Base-by-base conservation (phyloP, 2,113 vertebrate genomes). In the Perccottus glenii region DNA sequence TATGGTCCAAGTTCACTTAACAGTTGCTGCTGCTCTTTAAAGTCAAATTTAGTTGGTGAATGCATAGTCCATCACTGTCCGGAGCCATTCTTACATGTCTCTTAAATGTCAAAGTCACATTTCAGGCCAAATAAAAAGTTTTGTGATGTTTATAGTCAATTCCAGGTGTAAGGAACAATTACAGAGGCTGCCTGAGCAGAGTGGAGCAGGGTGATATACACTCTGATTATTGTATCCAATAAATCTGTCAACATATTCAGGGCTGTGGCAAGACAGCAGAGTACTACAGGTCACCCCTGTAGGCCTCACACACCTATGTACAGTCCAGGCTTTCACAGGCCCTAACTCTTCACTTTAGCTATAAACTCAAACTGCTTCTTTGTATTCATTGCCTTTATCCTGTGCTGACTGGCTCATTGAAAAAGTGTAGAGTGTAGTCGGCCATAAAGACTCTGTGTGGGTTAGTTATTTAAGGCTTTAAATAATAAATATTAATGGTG, bases 211-310 rank as follows among this genome's bases (percentile, higher is more conserved):
- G 64, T 69, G 85, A 88, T 82, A 70, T 78, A 83, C 70, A 70
- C 64, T 75, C 68, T 36, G 73, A 88, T 88, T 84, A 87, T 82
- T 81, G 67, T 57, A 67, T 77, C 77, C 69, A 83, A 73, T 90
- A 87, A 89, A 91, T 87, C 81, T 82, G 85, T 86, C 85, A 82
- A 53, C 68, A 66, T 70, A 48, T 44, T 52, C 64, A 35, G 50
- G 63, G 63, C 81, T 27, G 65, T 57, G 69, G 64, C 66, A 35
- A 60, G 45, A 75, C 46, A 67, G 59, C 51, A 36, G 7, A 53
- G 62, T 71, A 67, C 64, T 46, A 64, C 40, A 67, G 73, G 60
- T 72, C 73, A 47, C 9, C 38, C 36, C 49, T 48, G 56, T 46
- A 65, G 64, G 52, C 64, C 53, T 27, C 43, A 45, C 66, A 7